Percentiles rank a stretch among this genome's conserved stretches.
These are phyloP conservation scores for Florisuga fusca DNA, from an alignment of 2,797 vertebrate species.

Conservation along the genomic window DNA sequence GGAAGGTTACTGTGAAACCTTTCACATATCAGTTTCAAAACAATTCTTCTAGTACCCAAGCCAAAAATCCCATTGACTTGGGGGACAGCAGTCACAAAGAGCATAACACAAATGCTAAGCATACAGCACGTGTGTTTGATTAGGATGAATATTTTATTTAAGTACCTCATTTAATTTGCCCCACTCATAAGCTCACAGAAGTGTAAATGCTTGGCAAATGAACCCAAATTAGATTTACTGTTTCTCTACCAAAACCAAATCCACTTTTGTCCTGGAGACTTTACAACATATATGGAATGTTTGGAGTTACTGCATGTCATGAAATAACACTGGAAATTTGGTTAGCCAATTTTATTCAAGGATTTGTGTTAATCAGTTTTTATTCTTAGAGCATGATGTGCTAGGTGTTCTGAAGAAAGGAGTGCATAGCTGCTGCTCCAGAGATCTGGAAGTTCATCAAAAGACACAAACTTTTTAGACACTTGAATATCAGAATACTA, in stretches of 20 bases:
- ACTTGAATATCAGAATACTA: not conserved
- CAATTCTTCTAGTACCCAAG: not conserved
- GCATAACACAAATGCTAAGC: not conserved
- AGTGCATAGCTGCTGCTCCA: not conserved
- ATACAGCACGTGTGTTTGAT: not conserved
- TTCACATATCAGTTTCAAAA: not conserved
- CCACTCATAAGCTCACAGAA: not conserved
- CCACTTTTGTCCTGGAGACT: not conserved
- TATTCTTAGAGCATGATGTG: not conserved
- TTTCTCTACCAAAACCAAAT: not conserved
- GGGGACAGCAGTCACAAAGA: not conserved
- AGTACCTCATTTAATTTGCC: not conserved
- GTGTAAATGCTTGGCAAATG: not conserved
- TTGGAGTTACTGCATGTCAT: not conserved
- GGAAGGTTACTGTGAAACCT: not conserved
- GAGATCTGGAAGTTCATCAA: not conserved
- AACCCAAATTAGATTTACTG: not conserved
- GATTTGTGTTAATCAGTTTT: not conserved
- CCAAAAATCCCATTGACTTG: not conserved
- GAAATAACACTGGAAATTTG: not conserved
- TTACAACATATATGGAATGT: not conserved
- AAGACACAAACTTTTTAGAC: not conserved
- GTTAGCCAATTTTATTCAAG: not conserved
- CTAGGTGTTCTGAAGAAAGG: not conserved
- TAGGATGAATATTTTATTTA: not conserved